phyloP scores from a whole-genome alignment of 2,888 invertebrate genomes.

The Agrotis clavis region DNA sequence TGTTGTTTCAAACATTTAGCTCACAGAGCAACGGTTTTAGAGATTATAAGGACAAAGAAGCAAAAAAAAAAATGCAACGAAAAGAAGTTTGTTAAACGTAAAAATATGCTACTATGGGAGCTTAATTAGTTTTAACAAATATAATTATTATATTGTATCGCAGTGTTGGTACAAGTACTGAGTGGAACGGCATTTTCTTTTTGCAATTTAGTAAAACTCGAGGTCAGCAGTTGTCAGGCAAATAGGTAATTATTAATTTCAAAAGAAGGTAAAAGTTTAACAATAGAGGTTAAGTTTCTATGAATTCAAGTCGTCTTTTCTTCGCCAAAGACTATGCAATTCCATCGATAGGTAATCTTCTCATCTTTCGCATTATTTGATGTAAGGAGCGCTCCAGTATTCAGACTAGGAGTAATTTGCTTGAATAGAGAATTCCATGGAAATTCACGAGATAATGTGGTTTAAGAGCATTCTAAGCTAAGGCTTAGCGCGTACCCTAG shows the following conservation, averaged over 20 bases:
- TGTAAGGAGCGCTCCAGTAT: background rate
- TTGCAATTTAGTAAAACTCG: no score
- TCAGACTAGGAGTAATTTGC: background rate
- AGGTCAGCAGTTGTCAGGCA: background rate
- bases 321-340: background rate
- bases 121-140: no score
- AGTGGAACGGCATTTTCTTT: no score
- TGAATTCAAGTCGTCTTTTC: background rate
- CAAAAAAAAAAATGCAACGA: no score
- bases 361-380: background rate
- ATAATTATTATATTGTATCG: no score
- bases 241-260: background rate
- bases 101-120: no score
- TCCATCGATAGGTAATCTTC: background rate
- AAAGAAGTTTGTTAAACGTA: no score
- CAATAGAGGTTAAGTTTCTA: background rate
- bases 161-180: no score
- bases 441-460: slow-evolving; percentile 8
- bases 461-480: slow-evolving; percentile 8
- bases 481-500: background rate
- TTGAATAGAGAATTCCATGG: background rate
- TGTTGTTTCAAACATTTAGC: no score
- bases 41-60: no score
- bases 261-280: background rate
- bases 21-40: no score